These are phyloP conservation scores for Procavia capensis DNA, from an alignment of 2,113 vertebrate genomes.

Conservation along the genomic window DNA sequence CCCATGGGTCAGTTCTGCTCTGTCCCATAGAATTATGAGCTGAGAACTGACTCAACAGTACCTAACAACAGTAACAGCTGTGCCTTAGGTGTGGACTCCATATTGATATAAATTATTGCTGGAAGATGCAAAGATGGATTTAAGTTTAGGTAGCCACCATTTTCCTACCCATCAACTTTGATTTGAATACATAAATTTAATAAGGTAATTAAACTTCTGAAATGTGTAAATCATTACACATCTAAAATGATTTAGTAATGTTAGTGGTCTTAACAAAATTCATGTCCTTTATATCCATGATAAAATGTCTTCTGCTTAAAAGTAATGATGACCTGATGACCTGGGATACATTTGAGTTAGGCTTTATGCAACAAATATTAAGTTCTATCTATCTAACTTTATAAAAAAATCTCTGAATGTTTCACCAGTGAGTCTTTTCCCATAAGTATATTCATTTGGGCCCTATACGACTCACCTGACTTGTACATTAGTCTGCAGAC, in stretches of 20 bases:
- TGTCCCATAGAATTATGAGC: too few species aligned
- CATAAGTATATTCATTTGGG: too few species aligned
- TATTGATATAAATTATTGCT: not conserved
- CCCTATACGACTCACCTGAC: too few species aligned
- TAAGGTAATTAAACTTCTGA: not conserved
- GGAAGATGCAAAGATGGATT: not conserved
- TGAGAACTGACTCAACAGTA: too few species aligned
- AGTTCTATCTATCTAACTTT: not conserved
- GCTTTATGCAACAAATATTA: not conserved
- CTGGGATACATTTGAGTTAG: not conserved
- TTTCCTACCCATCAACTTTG: not conserved
- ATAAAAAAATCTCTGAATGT: not conserved
- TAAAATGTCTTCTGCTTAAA: not conserved
- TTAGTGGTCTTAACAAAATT: not conserved
- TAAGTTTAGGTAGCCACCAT: not conserved
- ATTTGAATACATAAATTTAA: not conserved
- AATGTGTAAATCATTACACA: not conserved
- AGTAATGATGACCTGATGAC: not conserved
- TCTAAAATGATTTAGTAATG: not conserved
- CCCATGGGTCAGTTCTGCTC: too few species aligned
- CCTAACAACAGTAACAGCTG: not conserved
- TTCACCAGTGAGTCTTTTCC: too few species aligned
- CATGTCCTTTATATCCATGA: not conserved
- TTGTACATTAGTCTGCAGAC: too few species aligned
- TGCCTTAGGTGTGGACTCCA: not conserved